Conservation (phyloP, 2,113 vertebrate species). For the Carassius auratus region DNA sequence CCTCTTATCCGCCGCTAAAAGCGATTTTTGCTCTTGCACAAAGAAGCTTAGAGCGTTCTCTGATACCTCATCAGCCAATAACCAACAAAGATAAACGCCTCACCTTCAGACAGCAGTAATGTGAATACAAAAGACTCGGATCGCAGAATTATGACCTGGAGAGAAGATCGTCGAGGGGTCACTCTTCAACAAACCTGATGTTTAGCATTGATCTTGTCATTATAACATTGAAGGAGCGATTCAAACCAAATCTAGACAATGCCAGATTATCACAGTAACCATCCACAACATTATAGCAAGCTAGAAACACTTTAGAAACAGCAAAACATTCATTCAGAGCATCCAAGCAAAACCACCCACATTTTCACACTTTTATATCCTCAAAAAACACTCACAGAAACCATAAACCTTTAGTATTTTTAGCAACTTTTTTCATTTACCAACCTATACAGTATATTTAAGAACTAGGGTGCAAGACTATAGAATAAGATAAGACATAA, state of each 20-base stretch:
- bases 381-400: background rate
- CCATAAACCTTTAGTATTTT: background rate
- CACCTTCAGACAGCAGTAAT: background rate
- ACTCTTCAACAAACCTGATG: background rate
- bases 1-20: constrained; percentile 59
- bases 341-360: background rate
- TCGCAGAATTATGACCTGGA: background rate
- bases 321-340: background rate
- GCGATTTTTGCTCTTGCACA: constrained; percentile 15
- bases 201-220: background rate
- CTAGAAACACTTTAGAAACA: background rate
- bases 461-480: background rate
- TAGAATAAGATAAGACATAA: background rate
- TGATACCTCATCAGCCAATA: constrained; percentile 26
- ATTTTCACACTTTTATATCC: background rate
- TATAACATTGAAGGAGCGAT: background rate
- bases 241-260: background rate
- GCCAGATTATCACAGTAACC: background rate
- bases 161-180: background rate
- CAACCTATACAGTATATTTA: background rate
- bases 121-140: background rate
- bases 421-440: background rate
- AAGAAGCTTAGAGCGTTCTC: constrained; percentile 31
- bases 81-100: constrained; percentile 35
- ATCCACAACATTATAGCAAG: background rate